These are phyloP conservation scores for Otus sunia DNA, from an alignment of 2,113 vertebrate species.

Conservation along the genomic window DNA sequence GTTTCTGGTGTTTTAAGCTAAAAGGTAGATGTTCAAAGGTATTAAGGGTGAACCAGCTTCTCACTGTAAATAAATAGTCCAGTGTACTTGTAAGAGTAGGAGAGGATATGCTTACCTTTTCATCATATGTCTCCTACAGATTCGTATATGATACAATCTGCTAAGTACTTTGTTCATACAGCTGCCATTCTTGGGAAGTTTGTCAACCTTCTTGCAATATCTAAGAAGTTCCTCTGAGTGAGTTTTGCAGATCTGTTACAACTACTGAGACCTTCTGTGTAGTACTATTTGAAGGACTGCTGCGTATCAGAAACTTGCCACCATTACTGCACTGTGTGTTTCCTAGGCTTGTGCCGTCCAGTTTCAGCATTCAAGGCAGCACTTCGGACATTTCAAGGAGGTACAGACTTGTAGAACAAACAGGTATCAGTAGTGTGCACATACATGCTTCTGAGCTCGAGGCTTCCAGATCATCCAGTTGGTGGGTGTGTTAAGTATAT, in stretches of 20 bases:
- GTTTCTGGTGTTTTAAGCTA: neutral
- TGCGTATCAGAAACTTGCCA: neutral
- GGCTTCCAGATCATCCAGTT: neutral
- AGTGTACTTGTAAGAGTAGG: neutral
- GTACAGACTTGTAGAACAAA: neutral
- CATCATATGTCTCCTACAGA: neutral
- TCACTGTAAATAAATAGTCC: neutral
- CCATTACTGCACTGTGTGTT: rapidly evolving
- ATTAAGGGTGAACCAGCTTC: neutral
- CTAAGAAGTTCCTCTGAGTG: neutral
- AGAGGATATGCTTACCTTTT: neutral
- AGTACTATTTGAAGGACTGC: neutral
- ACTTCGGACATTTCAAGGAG: neutral
- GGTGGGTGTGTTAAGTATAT: neutral
- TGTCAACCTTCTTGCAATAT: neutral
- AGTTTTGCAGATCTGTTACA: neutral
- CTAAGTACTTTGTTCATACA: neutral
- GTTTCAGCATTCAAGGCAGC: neutral
- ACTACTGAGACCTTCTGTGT: neutral
- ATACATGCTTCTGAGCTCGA: rapidly evolving
- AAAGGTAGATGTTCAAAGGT: neutral
- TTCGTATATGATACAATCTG: neutral
- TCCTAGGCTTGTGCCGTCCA: neutral
- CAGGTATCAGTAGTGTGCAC: neutral
- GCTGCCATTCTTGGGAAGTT: neutral